Percentiles rank a stretch among this genome's conserved stretches.
These are phyloP conservation scores for Ptiloglossa arizonensis DNA, from an alignment of 1,140 invertebrate species.

Conservation along the genomic window DNA sequence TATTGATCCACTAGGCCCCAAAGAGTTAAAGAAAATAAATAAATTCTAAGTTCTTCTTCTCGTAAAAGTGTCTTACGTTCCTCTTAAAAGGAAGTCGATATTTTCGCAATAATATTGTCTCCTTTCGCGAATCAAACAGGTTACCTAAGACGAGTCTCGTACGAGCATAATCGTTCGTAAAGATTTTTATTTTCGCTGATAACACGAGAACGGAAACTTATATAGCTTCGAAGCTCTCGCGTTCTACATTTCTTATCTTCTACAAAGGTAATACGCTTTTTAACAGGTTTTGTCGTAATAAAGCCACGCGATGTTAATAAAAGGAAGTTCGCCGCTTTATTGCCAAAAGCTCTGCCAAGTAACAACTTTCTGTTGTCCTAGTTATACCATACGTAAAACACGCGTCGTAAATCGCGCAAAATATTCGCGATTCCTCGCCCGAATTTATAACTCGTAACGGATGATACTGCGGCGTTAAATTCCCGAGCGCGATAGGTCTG, in stretches of 20 bases:
- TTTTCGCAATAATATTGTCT: too few relatives aligned
- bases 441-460: slow-evolving; percentile 26
- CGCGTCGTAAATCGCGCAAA: not conserved
- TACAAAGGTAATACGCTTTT: not conserved
- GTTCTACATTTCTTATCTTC: not conserved
- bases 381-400: slow-evolving; percentile 23
- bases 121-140: too few relatives aligned
- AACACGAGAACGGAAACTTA: not conserved
- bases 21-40: too few relatives aligned
- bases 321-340: slow-evolving; percentile 27
- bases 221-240: not conserved
- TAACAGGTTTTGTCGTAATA: not conserved
- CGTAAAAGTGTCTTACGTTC: too few relatives aligned
- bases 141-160: too few relatives aligned
- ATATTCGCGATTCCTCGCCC: slow-evolving; percentile 6
- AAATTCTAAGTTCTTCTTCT: too few relatives aligned
- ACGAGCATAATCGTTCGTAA: too few relatives aligned
- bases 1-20: too few relatives aligned
- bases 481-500: not conserved
- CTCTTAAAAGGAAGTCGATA: too few relatives aligned
- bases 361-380: slow-evolving; percentile 24
- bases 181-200: not conserved
- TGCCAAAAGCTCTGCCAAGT: slow-evolving; percentile 13
- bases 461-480: not conserved
- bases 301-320: slow-evolving; percentile 14